phyloP scores from a whole-genome alignment of 2,888 invertebrate genomes.

The Tridacna gigas region DNA sequence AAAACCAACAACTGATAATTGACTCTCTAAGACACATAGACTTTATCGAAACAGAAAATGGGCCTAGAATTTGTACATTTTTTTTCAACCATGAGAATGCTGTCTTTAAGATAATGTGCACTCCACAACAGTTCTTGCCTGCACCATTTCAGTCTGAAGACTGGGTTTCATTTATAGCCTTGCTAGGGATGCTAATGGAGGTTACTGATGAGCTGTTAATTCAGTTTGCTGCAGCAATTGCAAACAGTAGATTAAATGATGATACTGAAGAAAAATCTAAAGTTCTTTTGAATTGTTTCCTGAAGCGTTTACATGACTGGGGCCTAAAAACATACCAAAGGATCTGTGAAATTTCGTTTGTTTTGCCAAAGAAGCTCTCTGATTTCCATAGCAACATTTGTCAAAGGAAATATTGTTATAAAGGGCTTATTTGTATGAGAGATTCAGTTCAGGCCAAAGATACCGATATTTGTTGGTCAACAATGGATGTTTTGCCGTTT shows the following conservation, averaged over 20 bases:
- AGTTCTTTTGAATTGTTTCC: neutral
- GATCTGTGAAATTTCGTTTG: neutral
- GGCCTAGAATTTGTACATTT: conserved; percentile 25
- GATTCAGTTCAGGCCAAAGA: conserved; percentile 17
- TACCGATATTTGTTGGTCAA: conserved; percentile 47
- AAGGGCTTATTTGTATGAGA: neutral
- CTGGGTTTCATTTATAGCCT: conserved; percentile 38
- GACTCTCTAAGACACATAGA: neutral
- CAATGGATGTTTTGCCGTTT: conserved; percentile 42
- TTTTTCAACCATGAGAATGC: conserved; percentile 23
- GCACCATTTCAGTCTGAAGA: neutral
- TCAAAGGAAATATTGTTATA: neutral
- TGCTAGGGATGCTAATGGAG: conserved; percentile 46
- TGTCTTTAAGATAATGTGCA: conserved; percentile 32
- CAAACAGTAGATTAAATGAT: neutral
- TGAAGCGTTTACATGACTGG: neutral
- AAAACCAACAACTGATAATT: neutral
- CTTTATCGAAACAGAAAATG: conserved; percentile 23
- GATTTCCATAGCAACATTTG: neutral
- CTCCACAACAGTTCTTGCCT: neutral
- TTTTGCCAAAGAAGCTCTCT: neutral
- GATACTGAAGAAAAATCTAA: neutral
- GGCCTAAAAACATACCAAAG: neutral
- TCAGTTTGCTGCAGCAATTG: conserved; percentile 50
- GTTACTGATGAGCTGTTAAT: conserved; percentile 46